phyloP scores from a whole-genome alignment of 2,113 vertebrate species.

The Entomyzon cyanotis region DNA sequence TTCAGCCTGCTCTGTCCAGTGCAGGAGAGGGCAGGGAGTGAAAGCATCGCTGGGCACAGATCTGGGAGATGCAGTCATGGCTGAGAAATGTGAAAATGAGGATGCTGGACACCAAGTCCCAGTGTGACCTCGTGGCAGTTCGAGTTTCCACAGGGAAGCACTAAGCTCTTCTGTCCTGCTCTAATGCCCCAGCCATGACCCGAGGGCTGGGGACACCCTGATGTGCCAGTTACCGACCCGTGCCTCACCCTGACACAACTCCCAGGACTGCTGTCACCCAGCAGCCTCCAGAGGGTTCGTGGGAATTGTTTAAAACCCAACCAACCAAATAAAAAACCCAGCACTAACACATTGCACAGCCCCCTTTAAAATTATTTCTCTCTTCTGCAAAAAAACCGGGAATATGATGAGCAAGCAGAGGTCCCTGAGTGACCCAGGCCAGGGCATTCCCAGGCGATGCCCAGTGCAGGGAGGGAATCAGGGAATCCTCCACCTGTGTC shows the following conservation, averaged over 20 bases:
- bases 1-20: background rate
- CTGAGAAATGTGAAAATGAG: background rate
- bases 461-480: background rate
- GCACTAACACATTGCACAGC: background rate
- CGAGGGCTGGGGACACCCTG: background rate
- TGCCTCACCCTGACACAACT: background rate
- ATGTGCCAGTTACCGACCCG: background rate
- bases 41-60: background rate
- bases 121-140: background rate
- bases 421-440: background rate
- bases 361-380: background rate
- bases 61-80: rapidly evolving
- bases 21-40: background rate
- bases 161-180: background rate
- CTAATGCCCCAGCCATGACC: background rate
- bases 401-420: background rate
- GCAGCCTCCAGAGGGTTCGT: background rate
- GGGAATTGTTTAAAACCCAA: background rate
- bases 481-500: background rate
- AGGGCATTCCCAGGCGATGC: background rate
- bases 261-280: background rate
- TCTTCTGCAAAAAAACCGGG: background rate
- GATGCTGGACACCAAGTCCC: background rate
- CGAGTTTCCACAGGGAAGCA: background rate
- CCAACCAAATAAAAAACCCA: background rate